Conservation (phyloP, 2,888 invertebrate genomes). For the Mythimna lalbum region DNA sequence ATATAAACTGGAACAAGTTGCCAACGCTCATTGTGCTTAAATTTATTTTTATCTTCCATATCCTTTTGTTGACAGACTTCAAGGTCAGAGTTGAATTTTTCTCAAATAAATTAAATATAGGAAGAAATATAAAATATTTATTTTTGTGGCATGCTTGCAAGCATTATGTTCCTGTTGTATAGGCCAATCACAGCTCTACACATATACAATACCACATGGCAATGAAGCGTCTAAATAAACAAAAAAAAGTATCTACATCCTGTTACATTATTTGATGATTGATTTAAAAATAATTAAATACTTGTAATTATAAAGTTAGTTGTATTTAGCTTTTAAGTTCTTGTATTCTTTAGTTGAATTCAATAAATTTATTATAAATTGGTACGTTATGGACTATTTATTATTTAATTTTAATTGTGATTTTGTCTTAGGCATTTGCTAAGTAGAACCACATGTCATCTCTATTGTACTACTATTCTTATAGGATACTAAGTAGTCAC, state of each 20-base stretch:
- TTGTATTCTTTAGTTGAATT: neutral
- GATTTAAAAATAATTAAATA: neutral
- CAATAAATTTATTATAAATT: too few species aligned
- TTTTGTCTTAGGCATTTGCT: neutral
- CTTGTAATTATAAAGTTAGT: too few species aligned
- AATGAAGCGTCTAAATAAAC: neutral
- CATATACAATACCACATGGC: slow-evolving; percentile 38
- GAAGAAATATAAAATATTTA: neutral
- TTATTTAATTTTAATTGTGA: neutral
- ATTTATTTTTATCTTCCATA: slow-evolving; percentile 28
- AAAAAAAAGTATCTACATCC: neutral
- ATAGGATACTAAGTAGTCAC: neutral
- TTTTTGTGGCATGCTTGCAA: neutral
- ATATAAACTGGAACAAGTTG: slow-evolving; percentile 3
- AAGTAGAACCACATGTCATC: neutral
- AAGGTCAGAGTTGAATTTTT: slow-evolving; percentile 32
- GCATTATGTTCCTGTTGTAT: slow-evolving; percentile 5
- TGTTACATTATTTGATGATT: neutral
- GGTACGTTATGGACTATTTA: neutral
- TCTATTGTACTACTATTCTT: neutral
- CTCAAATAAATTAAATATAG: neutral
- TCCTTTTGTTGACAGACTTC: slow-evolving; percentile 25
- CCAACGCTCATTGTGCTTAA: neutral
- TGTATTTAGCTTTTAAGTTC: neutral
- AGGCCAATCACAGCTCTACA: slow-evolving; percentile 50